Base-by-base conservation (phyloP, 1,140 invertebrate genomes). In the Drosophila kepulauana region DNA sequence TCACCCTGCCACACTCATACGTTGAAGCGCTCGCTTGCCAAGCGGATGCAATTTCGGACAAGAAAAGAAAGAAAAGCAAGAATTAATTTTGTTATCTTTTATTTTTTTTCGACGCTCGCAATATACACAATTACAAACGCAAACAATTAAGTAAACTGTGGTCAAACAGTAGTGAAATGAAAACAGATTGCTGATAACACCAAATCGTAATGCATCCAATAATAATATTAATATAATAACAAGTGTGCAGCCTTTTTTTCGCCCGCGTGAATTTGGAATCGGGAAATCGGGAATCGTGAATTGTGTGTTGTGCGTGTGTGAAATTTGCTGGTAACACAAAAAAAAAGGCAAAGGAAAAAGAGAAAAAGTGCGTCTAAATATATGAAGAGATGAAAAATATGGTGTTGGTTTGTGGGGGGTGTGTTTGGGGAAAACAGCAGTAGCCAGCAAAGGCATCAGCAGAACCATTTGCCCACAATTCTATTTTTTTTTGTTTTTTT, bases 321-420 rank as follows among this genome's bases (percentile, higher is more conserved):
- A 75, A 75, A 59, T 75, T 70, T 70, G 72, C 72, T 57, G 54
- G 51, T 59, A 75, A 54, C 59, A 75, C 59, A 52, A 65, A 66
- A 52, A 52, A 20, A 25, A 25, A 25, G 3, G 20, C 20, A 25
- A 25, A 25, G 20, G 48, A 25, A 67, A 70, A 15, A 65, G 61
- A 41, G 68, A 75, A 75, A 70, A 75, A 75, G 73, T 75, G 73
- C 73, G 73, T 75, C 58, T 70, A 72, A 71, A 75, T 75, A 71
- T 64, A 75, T 75, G 61, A 64, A 65, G 51, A 67, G 49, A 45
- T 43, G 20, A 49, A 58, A 57, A 13, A 43, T 43, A 66, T 75
- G 69, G 58, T 64, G 58, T 25, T 51, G 35, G 43, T 63, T 25
- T 59, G 54, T 75, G 43, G 30, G 41, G 49, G 71, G 65, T 56